Percentiles rank a stretch among this genome's conserved stretches.
Conservation (phyloP, 1,140 invertebrate genomes). For the Andrena cerasifolii region DNA sequence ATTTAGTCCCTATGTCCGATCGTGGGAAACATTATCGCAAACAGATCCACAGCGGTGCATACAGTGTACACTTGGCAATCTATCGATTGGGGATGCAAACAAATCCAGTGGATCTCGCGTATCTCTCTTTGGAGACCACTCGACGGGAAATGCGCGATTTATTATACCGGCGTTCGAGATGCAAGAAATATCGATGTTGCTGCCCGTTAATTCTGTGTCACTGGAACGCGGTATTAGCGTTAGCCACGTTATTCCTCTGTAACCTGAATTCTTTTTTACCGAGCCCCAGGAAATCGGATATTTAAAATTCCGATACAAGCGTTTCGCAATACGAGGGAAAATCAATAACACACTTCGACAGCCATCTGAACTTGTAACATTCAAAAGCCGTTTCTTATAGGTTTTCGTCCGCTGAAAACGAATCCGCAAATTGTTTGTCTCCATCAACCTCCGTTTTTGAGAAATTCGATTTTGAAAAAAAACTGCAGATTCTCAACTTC, state of each 20-base stretch:
- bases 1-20: slow-evolving; percentile 40
- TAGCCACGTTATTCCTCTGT: neutral
- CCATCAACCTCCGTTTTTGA: no score
- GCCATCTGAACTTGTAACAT: no score
- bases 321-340: neutral
- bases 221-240: slow-evolving; percentile 11
- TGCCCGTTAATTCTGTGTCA: slow-evolving; percentile 8
- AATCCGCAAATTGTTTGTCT: no score
- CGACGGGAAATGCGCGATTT: slow-evolving; percentile 45
- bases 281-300: neutral
- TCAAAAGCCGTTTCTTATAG: no score
- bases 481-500: no score
- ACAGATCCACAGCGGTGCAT: neutral
- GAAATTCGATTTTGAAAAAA: no score
- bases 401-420: no score
- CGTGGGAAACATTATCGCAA: slow-evolving; percentile 41
- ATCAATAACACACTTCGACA: slow-evolving; percentile 1
- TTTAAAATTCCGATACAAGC: slow-evolving; percentile 16
- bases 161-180: slow-evolving; percentile 24
- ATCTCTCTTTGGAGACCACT: slow-evolving; percentile 38
- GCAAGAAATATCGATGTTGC: slow-evolving; percentile 11
- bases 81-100: slow-evolving; percentile 27
- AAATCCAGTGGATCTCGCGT: slow-evolving; percentile 28
- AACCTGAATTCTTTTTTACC: neutral
- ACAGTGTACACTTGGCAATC: neutral